Evolutionary conservation across 2,113 vertebrate genomes (phyloP), one percentile per base, ranked within the genome.

Genomic region (Theristicus caerulescens): DNA sequence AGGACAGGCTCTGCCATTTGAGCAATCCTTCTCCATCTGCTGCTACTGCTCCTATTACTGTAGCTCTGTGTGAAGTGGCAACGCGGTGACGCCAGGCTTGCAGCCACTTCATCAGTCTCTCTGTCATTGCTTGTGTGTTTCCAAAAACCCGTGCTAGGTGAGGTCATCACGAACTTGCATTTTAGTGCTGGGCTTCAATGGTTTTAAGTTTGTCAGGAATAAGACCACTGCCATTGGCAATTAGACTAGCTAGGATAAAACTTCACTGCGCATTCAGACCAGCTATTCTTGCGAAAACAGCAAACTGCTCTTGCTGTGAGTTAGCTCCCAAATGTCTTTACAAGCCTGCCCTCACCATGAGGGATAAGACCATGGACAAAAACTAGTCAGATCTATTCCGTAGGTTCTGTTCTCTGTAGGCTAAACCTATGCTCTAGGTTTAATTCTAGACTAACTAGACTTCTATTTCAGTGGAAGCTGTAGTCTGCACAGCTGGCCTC

Each of bases 1-100:
- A 94, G 94, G 88, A 64, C 90, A 58, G 57, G 87, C 88, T 88
- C 80, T 93, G 84, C 85, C 93, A 72, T 92, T 93, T 91, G 86
- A 84, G 70, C 83, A 86, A 12, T 61, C 34, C 61, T 73, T 6
- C 90, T 95, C 93, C 88, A 93, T 92, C 93, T 95, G 90, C 80
- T 70, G 69, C 88, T 92, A 5, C 82, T 90, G 94, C 78, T 96
- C 76, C 91, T 78, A 5, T 74, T 70, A 15, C 80, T 49, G 74
- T 40, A 70, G 93, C 89, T 71, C 46, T 4, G 64, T 55, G 59
- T 38, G 89, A 44, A 94, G 88, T 34, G 51, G 87, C 78, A 87
- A 16, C 15, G 15, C 3, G 0, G 82, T 71, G 88, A 93, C 0
- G 4, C 90, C 51, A 26, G 93, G 85, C 67, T 86, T 66, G 82